Conservation (phyloP, 2,113 vertebrate species). For the Lagopus leucura region DNA sequence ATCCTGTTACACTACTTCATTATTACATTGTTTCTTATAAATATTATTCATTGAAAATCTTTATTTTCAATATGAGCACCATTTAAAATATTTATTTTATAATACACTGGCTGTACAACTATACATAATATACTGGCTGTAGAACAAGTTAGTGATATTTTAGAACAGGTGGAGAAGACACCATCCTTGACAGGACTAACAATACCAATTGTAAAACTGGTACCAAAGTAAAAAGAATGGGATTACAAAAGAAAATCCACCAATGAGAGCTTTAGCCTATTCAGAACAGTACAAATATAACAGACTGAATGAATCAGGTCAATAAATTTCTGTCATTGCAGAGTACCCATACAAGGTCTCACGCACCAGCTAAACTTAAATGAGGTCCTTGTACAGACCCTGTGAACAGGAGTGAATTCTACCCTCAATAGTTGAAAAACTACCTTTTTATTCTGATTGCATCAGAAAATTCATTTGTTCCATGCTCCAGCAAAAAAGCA, state of each 20-base stretch:
- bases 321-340: constrained; percentile 46
- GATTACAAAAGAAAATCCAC: not conserved
- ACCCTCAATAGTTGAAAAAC: constrained; percentile 23
- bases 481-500: constrained; percentile 20
- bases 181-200: constrained; percentile 4
- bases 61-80: not conserved
- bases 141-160: not conserved
- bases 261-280: not conserved
- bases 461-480: constrained; percentile 46
- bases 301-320: constrained; percentile 21
- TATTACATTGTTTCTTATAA: not conserved
- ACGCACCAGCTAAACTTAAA: constrained; percentile 24
- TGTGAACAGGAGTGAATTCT: constrained; percentile 22
- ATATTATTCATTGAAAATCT: not conserved
- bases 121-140: not conserved
- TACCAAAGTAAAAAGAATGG: not conserved
- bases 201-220: not conserved
- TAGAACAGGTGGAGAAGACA: not conserved
- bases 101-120: not conserved
- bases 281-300: constrained; percentile 20
- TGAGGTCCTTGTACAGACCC: constrained; percentile 37
- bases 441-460: constrained; percentile 40
- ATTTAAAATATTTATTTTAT: not conserved
- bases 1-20: not conserved
- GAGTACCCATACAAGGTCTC: constrained; percentile 40